Evolutionary conservation across 2,888 invertebrate genomes (phyloP).

Genomic region (Drosophila emarginata): DNA sequence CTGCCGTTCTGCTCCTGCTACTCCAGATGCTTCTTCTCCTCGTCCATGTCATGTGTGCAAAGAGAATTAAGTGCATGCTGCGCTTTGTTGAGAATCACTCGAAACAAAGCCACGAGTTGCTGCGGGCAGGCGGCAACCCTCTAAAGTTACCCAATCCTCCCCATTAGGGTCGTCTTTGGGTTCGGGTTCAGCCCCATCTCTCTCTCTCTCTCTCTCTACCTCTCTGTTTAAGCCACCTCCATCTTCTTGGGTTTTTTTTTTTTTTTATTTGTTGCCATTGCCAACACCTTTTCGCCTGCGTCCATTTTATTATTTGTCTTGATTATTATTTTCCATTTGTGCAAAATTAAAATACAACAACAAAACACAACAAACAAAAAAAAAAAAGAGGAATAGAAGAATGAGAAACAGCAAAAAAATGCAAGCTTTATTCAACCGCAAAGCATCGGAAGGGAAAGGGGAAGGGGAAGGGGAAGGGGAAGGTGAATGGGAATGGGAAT

Average conservation of each 20-base stretch:
- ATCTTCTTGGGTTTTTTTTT: conserved; percentile 17
- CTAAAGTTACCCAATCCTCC: not conserved
- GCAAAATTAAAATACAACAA: conserved; percentile 72
- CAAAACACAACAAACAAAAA: conserved; percentile 34
- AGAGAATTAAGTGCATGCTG: conserved; percentile 74
- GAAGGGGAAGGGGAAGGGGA: not conserved
- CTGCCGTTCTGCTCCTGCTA: conserved; percentile 28
- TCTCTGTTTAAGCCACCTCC: conserved; percentile 26
- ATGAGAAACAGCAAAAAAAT: conserved; percentile 39
- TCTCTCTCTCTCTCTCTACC: not conserved
- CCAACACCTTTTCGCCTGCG: conserved; percentile 77
- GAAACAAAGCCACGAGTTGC: conserved; percentile 72
- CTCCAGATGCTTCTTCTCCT: not conserved
- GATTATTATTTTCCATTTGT: conserved; percentile 78
- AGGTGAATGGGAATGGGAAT: not conserved
- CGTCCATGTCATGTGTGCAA: conserved; percentile 55
- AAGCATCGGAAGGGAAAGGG: conserved; percentile 30
- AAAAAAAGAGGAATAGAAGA: not conserved
- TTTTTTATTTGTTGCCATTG: conserved; percentile 48
- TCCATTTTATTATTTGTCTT: conserved; percentile 78
- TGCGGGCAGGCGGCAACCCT: conserved; percentile 49
- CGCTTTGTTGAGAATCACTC: conserved; percentile 76
- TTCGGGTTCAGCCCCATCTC: conserved; percentile 1
- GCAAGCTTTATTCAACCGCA: conserved; percentile 71
- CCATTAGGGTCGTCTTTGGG: conserved; percentile 2